These are phyloP conservation scores for Gymnorhina tibicen DNA, from an alignment of 2,113 vertebrate genomes.

Conservation along the genomic window DNA sequence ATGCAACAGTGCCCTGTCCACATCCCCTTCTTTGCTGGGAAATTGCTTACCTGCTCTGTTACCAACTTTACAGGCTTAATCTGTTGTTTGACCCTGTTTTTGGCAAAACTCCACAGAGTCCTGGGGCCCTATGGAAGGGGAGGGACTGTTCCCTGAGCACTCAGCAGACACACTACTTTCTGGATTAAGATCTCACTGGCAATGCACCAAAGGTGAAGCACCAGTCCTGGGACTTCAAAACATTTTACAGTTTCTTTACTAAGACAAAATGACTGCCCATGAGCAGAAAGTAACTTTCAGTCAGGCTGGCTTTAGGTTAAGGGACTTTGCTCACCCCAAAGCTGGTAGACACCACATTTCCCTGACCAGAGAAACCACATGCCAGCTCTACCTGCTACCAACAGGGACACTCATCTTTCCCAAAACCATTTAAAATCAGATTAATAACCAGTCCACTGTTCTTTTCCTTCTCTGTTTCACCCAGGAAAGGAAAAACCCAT, in stretches of 20 bases:
- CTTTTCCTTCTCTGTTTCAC: not conserved
- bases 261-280: not conserved
- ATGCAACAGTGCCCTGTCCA: not conserved
- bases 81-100: not conserved
- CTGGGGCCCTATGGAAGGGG: not conserved
- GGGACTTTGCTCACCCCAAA: not conserved
- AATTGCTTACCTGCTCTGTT: not conserved
- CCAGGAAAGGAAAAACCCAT: not conserved
- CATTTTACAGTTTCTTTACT: not conserved
- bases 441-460: not conserved
- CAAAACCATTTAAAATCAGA: not conserved
- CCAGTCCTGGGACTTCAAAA: not conserved
- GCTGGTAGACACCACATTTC: not conserved
- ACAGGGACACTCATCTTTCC: not conserved
- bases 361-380: not conserved
- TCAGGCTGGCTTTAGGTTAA: not conserved
- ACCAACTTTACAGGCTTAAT: not conserved
- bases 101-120: not conserved
- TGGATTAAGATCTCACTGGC: not conserved
- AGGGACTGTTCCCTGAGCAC: not conserved
- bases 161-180: not conserved
- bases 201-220: not conserved
- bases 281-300: not conserved
- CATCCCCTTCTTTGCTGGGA: not conserved
- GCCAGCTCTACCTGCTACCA: not conserved